Evolutionary conservation across 2,113 vertebrate species (phyloP).

Genomic region (Electrona antarctica): DNA sequence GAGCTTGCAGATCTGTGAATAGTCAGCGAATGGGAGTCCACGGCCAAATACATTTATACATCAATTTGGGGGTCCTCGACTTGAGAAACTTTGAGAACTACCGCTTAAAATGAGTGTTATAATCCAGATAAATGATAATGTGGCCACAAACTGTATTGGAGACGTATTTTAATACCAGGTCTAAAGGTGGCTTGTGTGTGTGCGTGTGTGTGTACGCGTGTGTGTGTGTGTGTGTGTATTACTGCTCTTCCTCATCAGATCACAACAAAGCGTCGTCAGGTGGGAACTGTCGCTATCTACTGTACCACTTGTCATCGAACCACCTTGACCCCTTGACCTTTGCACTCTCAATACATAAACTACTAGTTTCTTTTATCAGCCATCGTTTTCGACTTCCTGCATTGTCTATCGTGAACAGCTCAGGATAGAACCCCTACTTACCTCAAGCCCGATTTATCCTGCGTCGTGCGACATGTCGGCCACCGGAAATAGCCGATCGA

Average conservation of each 20-base stretch:
- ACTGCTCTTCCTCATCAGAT: conserved; percentile 78
- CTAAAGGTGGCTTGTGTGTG: conserved; percentile 25
- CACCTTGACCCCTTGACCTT: neutral
- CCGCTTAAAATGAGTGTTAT: no score
- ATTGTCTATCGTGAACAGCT: conserved; percentile 37
- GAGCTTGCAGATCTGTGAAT: no score
- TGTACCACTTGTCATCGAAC: conserved; percentile 34
- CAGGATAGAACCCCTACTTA: conserved; percentile 34
- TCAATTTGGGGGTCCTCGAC: no score
- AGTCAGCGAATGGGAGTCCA: no score
- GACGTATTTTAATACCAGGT: no score
- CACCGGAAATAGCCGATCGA: no score
- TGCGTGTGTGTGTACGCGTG: conserved; percentile 28
- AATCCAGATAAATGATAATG: no score
- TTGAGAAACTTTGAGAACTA: no score
- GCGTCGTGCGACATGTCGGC: no score
- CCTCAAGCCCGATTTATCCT: neutral
- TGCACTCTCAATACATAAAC: conserved; percentile 22
- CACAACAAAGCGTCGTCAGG: conserved; percentile 81
- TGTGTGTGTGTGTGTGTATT: conserved; percentile 39
- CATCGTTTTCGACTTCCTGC: conserved; percentile 16
- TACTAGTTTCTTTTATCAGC: conserved; percentile 21
- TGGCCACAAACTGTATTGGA: no score
- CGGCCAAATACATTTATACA: no score
- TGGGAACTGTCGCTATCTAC: conserved; percentile 75